phyloP scores from a whole-genome alignment of 2,888 invertebrate genomes.

The Tenodera sinensis region DNA sequence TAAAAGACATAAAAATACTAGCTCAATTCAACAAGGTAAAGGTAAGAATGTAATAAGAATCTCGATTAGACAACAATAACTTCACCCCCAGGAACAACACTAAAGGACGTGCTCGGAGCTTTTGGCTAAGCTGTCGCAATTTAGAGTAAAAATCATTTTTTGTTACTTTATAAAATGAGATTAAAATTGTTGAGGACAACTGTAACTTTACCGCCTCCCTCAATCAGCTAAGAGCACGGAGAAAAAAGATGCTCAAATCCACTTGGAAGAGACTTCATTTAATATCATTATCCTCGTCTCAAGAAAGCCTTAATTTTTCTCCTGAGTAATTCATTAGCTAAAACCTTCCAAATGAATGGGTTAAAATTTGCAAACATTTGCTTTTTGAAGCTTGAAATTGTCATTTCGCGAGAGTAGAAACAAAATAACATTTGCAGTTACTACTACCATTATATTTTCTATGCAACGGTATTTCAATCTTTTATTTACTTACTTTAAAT shows the following conservation, averaged over 20 bases:
- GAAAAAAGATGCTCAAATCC: neutral
- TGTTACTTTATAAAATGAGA: neutral
- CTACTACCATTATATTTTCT: no score
- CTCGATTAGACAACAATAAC: no score
- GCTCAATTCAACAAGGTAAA: no score
- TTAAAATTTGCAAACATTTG: neutral
- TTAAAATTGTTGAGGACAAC: neutral
- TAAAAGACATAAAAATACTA: no score
- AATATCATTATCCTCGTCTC: neutral
- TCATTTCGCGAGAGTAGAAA: no score
- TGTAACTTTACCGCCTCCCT: neutral
- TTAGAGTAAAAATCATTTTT: neutral
- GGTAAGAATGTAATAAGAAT: no score
- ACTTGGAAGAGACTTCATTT: neutral
- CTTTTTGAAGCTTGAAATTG: neutral
- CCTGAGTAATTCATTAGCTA: neutral
- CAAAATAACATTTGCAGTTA: no score
- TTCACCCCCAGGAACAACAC: no score
- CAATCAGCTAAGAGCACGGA: neutral
- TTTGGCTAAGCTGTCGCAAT: neutral
- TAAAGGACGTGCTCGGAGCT: no score
- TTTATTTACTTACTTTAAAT: no score
- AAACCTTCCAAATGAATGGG: neutral
- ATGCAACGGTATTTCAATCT: no score
- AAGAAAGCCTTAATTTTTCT: neutral